Evolutionary conservation across 2,797 vertebrate species (phyloP).

Genomic region (Zenarchopterus dispar): DNA sequence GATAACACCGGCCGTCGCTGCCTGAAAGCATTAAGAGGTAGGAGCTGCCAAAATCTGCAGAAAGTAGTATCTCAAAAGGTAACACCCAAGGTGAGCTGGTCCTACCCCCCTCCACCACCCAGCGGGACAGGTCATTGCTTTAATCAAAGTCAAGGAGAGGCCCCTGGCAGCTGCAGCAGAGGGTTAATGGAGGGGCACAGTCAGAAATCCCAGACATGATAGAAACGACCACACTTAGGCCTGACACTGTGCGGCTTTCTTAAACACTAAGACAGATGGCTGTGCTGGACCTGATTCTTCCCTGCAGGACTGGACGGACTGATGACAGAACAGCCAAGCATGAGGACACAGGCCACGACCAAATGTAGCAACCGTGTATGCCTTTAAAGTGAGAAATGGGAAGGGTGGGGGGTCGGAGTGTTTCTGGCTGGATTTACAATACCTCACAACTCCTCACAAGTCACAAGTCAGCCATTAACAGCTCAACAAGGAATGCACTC

Average conservation of each 20-base stretch:
- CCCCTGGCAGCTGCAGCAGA: constrained; percentile 37
- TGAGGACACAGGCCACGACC: constrained; percentile 27
- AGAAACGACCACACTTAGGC: constrained; percentile 47
- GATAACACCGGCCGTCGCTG: constrained; percentile 40
- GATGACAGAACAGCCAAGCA: constrained; percentile 36
- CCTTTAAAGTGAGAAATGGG: too few species aligned
- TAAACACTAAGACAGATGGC: constrained; percentile 59
- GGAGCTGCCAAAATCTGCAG: constrained; percentile 8
- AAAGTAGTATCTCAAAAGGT: constrained; percentile 34
- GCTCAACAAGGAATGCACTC: constrained; percentile 9
- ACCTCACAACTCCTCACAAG: background rate
- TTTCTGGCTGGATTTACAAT: background rate
- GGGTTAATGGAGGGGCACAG: constrained; percentile 61
- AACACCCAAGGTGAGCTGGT: constrained; percentile 34
- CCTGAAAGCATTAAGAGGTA: constrained; percentile 21
- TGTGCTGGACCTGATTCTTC: constrained; percentile 35
- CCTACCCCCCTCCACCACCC: background rate
- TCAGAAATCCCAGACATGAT: constrained; percentile 47
- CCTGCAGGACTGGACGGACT: constrained; percentile 28
- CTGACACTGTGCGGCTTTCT: constrained; percentile 46
- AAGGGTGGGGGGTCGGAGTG: too few species aligned
- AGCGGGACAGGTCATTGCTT: constrained; percentile 44
- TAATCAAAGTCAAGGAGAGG: constrained; percentile 65
- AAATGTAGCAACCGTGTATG: constrained; percentile 2
- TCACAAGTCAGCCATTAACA: background rate